These are phyloP conservation scores for Agrypnia vestita DNA, from an alignment of 1,140 invertebrate species.

Conservation along the genomic window DNA sequence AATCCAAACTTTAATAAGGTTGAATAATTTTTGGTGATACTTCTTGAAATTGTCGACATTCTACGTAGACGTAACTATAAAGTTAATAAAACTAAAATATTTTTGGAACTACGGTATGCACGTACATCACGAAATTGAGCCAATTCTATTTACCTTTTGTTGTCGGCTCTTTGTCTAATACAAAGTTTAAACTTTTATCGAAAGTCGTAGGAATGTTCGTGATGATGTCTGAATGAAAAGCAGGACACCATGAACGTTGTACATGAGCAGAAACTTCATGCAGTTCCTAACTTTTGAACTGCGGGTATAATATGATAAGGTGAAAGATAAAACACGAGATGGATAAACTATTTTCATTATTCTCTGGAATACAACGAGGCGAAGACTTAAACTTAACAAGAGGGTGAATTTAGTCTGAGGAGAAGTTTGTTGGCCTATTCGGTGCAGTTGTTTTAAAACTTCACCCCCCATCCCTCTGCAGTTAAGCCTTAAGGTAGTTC, in stretches of 20 bases:
- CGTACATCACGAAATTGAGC: no score
- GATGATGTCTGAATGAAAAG: background rate
- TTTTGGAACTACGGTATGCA: no score
- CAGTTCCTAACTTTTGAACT: constrained; percentile 31
- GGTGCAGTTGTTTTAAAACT: constrained; percentile 56
- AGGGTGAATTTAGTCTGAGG: constrained; percentile 38
- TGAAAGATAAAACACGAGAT: constrained; percentile 37
- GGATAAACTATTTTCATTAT: constrained; percentile 54
- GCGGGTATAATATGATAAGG: constrained; percentile 35
- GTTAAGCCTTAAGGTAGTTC: constrained; percentile 44
- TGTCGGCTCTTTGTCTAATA: no score
- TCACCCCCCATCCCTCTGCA: constrained; percentile 6
- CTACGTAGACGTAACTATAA: no score
- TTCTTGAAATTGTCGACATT: no score
- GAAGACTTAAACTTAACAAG: constrained; percentile 48
- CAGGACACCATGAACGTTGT: constrained; percentile 9
- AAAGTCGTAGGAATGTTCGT: background rate
- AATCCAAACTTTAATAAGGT: no score
- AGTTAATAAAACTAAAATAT: no score
- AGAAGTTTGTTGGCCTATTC: constrained; percentile 51
- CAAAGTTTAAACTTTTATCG: no score
- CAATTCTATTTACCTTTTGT: no score
- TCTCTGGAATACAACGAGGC: constrained; percentile 31
- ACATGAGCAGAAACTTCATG: constrained; percentile 18
- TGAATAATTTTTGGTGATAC: no score